A percentile compares a stretch with the other conserved stretches of the same genome.
These are phyloP conservation scores for Adrianichthys oophorus DNA, from an alignment of 2,797 vertebrate species.

Conservation along the genomic window DNA sequence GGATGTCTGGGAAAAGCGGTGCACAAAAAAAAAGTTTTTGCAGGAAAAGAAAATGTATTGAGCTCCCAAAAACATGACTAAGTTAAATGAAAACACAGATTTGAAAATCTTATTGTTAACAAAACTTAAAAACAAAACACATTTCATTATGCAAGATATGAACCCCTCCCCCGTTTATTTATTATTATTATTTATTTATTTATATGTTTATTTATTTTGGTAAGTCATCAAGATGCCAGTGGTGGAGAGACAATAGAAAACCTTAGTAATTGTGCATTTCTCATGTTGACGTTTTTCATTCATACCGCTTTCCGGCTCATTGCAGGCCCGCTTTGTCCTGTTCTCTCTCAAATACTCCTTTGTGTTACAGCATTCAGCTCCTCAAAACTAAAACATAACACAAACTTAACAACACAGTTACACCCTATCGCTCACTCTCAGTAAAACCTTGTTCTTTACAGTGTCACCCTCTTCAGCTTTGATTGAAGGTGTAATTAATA, in stretches of 20 bases:
- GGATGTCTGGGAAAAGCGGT: too few species aligned
- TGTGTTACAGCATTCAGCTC: slow-evolving; percentile 10
- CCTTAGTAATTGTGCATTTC: slow-evolving; percentile 29
- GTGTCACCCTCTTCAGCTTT: slow-evolving; percentile 27
- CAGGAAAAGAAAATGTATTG: too few species aligned
- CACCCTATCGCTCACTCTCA: slow-evolving; percentile 25
- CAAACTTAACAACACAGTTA: slow-evolving; percentile 18
- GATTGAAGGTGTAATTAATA: slow-evolving; percentile 37
- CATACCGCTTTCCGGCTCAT: slow-evolving; percentile 45
- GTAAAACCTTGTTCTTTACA: slow-evolving; percentile 31
- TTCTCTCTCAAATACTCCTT: slow-evolving; percentile 3
- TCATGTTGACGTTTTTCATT: slow-evolving; percentile 30
- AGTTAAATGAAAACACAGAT: too few species aligned
- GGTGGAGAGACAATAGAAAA: slow-evolving; percentile 39
- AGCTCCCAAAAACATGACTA: too few species aligned
- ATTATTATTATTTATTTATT: too few species aligned
- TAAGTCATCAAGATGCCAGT: slow-evolving; percentile 35
- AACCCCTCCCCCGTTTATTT: slow-evolving; percentile 20
- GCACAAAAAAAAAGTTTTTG: too few species aligned
- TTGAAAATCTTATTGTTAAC: too few species aligned
- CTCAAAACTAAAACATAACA: slow-evolving; percentile 45
- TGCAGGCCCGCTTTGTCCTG: slow-evolving; percentile 22
- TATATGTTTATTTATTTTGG: slow-evolving; percentile 6
- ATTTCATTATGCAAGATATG: not conserved
- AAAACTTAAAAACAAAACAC: too few species aligned